Evolutionary conservation across 2,888 invertebrate species (phyloP).

Genomic region (Actias luna): DNA sequence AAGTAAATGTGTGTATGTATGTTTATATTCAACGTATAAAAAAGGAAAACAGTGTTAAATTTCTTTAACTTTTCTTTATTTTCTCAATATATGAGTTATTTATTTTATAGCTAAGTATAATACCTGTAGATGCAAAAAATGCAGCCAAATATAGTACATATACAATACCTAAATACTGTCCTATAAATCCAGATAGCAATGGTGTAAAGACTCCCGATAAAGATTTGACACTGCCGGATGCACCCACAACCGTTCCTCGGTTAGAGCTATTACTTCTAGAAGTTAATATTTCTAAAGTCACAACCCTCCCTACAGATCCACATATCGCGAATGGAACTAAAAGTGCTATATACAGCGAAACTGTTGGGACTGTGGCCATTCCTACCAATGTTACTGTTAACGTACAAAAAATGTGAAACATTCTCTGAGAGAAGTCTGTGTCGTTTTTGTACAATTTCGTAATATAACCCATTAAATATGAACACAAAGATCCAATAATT

Average conservation of each 20-base stretch:
- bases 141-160: slow-evolving; percentile 55
- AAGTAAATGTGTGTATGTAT: background rate
- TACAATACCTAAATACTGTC: slow-evolving; percentile 66
- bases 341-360: slow-evolving; percentile 57
- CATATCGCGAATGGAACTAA: slow-evolving; percentile 73
- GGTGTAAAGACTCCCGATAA: slow-evolving; percentile 80
- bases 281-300: slow-evolving; percentile 73
- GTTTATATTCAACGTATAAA: background rate
- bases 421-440: slow-evolving; percentile 54
- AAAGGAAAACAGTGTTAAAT: background rate
- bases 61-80: slow-evolving; percentile 32
- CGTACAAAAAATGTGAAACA: slow-evolving; percentile 67
- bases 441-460: slow-evolving; percentile 66
- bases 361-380: slow-evolving; percentile 58
- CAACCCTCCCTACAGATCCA: slow-evolving; percentile 68
- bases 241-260: slow-evolving; percentile 79
- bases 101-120: slow-evolving; percentile 47
- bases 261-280: slow-evolving; percentile 68
- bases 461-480: slow-evolving; percentile 65
- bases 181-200: slow-evolving; percentile 72
- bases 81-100: slow-evolving; percentile 28
- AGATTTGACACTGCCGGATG: slow-evolving; percentile 78
- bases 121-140: slow-evolving; percentile 49
- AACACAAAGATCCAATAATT: slow-evolving; percentile 62
- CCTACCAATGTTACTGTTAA: slow-evolving; percentile 62